Evolutionary conservation across 2,113 vertebrate genomes (phyloP).

Genomic region (Hypanus sabinus): DNA sequence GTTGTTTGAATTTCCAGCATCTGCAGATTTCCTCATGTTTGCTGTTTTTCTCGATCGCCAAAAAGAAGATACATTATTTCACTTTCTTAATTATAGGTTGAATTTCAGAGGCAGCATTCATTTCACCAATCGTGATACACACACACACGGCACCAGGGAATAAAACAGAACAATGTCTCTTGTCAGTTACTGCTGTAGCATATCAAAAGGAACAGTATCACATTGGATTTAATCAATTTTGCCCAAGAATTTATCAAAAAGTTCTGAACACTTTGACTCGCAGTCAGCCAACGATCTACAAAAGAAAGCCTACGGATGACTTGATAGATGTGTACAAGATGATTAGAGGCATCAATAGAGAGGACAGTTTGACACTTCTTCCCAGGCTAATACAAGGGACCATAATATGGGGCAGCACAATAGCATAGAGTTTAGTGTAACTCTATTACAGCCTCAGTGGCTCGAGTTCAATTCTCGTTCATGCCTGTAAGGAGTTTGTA

Average conservation of each 20-base stretch:
- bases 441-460: too few relatives aligned
- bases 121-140: not conserved
- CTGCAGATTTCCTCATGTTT: not conserved
- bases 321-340: too few relatives aligned
- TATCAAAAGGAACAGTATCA: not conserved
- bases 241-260: not conserved
- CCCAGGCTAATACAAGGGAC: too few relatives aligned
- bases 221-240: not conserved
- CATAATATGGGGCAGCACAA: too few relatives aligned
- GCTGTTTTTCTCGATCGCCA: not conserved
- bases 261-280: not conserved
- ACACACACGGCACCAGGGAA: too few relatives aligned
- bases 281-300: not conserved
- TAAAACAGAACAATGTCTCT: not conserved
- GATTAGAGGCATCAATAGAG: too few relatives aligned
- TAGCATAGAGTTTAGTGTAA: too few relatives aligned
- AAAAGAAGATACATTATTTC: not conserved
- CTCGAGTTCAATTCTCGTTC: too few relatives aligned
- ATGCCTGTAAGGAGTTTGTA: too few relatives aligned
- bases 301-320: not conserved
- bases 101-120: not conserved
- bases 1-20: too few relatives aligned
- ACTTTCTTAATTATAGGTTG: not conserved
- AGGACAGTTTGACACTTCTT: too few relatives aligned
- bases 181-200: not conserved